phyloP scores from a whole-genome alignment of 2,113 vertebrate species.

The Crotalus tigris region DNA sequence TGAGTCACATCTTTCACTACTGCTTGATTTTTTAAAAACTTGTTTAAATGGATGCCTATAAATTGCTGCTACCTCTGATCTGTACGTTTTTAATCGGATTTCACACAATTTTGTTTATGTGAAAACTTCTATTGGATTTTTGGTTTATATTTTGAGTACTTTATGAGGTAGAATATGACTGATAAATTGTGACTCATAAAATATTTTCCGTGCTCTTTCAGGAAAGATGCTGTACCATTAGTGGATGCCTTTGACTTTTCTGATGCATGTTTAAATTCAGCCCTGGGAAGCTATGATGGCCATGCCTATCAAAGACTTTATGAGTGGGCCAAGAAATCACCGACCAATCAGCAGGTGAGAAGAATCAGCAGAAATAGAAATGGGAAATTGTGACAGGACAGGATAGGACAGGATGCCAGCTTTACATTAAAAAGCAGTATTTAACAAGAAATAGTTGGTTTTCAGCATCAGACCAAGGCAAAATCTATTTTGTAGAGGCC shows the following conservation, averaged over 20 bases:
- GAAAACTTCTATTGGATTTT: background rate
- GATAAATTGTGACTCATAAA: background rate
- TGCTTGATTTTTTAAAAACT: background rate
- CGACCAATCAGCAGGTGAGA: constrained; percentile 71
- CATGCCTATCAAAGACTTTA: constrained; percentile 73
- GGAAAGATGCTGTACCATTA: constrained; percentile 74
- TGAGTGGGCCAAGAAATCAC: constrained; percentile 72
- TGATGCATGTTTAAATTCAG: constrained; percentile 70
- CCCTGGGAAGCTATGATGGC: constrained; percentile 72
- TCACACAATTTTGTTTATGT: background rate
- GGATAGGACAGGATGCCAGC: too few relatives aligned
- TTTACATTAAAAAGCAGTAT: background rate
- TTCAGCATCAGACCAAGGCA: too few relatives aligned
- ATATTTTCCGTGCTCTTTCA: constrained; percentile 36
- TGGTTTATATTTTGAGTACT: background rate
- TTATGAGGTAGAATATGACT: background rate
- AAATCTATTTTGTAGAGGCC: background rate
- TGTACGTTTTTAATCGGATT: background rate
- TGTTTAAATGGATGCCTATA: background rate
- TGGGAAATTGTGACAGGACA: too few relatives aligned
- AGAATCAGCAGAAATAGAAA: too few relatives aligned
- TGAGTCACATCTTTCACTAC: background rate
- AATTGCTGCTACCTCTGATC: background rate
- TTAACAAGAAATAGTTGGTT: background rate
- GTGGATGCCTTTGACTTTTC: constrained; percentile 79